Base-by-base conservation (phyloP, 2,888 invertebrate genomes). In the Campopleginae sp. region DNA sequence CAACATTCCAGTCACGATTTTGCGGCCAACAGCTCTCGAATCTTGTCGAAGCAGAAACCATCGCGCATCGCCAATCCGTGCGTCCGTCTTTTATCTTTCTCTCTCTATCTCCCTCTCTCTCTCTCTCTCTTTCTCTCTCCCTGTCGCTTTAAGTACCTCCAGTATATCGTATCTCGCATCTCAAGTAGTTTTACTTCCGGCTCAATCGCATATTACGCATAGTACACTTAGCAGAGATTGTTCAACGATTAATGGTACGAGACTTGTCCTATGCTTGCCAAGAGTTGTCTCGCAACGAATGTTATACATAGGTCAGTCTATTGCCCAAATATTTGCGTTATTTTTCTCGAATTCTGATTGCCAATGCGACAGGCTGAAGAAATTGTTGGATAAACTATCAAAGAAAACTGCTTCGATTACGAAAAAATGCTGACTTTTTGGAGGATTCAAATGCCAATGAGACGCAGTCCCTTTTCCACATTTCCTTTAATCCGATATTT, bases 161-260 rank as follows among this genome's bases (percentile, higher is more conserved):
- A 84, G 86, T 84, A 80, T 84, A 81, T 86, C 84, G 79, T 81
- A 86, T 70, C 87, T 72, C 87, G 91, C 89, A 92, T 91, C 86
- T 88, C 87, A 92, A 92, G 90, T 88, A 89, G 87, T 84, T 75
- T 80, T 82, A 87, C 90, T 91, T 92, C 92, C 92, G 91, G 91
- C 89, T 88, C 66, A 75, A 66, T 74, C 81, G 78, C 74, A 66
- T 51, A 85, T 76, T 80, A 80, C 75, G 79, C 75, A 70, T 71
- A 58, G 33, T 71, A 75, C 70, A 81, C 77, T 85, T 75, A 75
- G 70, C 61, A 46, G 82, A 42, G 78, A 82, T 82, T 82, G 63
- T 79, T 82, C 68, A 66, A 33, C 54, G 74, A 78, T 79, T 75
- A 82, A 80, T 54, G 70, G 74, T 54, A 27, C 68, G 38, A 61